Base-by-base conservation (phyloP, 2,113 vertebrate species). In the Sebastes fasciatus region DNA sequence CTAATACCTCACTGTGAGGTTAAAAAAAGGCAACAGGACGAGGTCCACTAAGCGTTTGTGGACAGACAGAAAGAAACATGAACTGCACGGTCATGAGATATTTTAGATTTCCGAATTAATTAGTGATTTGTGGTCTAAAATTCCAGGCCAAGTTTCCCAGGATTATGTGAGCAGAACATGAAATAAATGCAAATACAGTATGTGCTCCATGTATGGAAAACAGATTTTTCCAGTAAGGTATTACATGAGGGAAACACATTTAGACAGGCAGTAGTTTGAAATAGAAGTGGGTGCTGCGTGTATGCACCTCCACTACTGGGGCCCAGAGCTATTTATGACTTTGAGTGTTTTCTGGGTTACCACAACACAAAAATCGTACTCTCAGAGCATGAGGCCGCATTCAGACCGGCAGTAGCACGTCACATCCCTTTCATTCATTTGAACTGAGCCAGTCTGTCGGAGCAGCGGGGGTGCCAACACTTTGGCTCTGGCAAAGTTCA, bases 311-410 rank as follows among this genome's bases (percentile, higher is more conserved):
- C 60, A 79, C 68, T 71, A 76, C 70, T 66, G 58, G 34, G 70
- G 52, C 64, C 46, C 42, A 60, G 62, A 61, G 77, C 73, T 85
- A 85, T 87, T 89, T 76, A 72, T 81, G 74, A 75, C 60, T 40
- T 49, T 40, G 61, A 74, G 42, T 34, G 14, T 16, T 75, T 70
- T 60, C 7, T 12, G 13, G 80, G 40, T 26, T 55, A 62, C 54
- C 52, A n/a, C 19, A 26, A 45, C 76, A 34, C 34, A 34, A 34
- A 34, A 49, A 65, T 75, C 8, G 0, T 57, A 46, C 57, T 8
- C 4, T 40, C 45, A 54, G 9, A 58, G 43, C 23, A 26, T 16
- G 17, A 61, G 4, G 19, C 26, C 2, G n/a, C 23, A 2, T 34
- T 42, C 16, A 70, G 9, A 55, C 5, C 11, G 3, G 19, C 34